Base-by-base conservation (phyloP, 2,797 vertebrate species). In the Lutjanus campechanus region DNA sequence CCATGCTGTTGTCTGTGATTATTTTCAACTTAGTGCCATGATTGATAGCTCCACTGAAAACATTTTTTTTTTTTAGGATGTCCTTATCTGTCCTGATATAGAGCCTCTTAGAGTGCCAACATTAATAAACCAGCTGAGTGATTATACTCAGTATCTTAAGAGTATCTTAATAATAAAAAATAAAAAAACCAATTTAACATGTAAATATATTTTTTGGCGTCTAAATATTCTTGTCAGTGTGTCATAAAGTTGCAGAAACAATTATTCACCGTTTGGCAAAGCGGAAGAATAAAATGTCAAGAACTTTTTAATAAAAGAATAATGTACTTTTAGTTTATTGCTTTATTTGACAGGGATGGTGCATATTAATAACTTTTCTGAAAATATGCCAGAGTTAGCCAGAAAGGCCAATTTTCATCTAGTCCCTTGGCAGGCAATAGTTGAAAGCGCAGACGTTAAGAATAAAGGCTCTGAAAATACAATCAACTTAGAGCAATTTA, bases 11-110 rank as follows among this genome's bases (percentile, higher is more conserved):
- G 16, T 49, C 25, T 69, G 29, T 29, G 53, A 67, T 78, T 67
- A 50, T 72, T 74, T 66, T 56, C 69, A 59, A 84, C 49, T 61
- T 44, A 36, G 19, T 25, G 13, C 22, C 19, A 13, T 77, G 68
- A 75, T 66, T 72, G 73, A 83, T 82, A 58, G 69, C 64, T 69
- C 46, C 2, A 1, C 15, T 47, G 5, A 56, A 76, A 43, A 54
- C 8, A n/a, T n/a, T n/a, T n/a, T n/a, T 41, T 59, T 15, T 13
- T 49, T 47, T 73, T 49, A 16, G 36, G 51, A 49, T 16, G 25
- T 43, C 66, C 29, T 61, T 44, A 40, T 76, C 50, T 4, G 9
- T 19, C 54, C 10, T 40, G 40, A 25, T 46, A 40, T 2, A 4
- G 41, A 50, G 64, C 16, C 12, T 36, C 10, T 36, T 0, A 19